Evolutionary conservation across 2,113 vertebrate species (phyloP).

Genomic region (Colistium nudipinnis): DNA sequence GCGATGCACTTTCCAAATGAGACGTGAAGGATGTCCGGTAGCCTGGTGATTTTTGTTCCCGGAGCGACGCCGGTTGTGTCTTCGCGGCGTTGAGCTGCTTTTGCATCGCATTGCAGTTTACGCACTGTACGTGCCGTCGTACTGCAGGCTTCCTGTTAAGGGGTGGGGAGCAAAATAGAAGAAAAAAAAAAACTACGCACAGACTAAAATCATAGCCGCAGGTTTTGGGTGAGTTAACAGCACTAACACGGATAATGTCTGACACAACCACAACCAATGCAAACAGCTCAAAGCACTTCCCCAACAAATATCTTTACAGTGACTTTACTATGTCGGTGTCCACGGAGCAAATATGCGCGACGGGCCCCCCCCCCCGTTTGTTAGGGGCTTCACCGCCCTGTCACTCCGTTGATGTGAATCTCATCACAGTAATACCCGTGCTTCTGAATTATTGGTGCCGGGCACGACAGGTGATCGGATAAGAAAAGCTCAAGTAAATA

Average conservation of each 20-base stretch:
- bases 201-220: slow-evolving; percentile 9
- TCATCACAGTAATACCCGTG: slow-evolving; percentile 15
- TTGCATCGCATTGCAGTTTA: slow-evolving; percentile 40
- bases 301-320: slow-evolving; percentile 4
- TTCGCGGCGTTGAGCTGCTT: slow-evolving; percentile 25
- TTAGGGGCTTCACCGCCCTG: not conserved
- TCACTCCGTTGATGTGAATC: slow-evolving; percentile 25
- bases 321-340: slow-evolving; percentile 1
- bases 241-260: slow-evolving; percentile 26
- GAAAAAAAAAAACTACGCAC: not conserved
- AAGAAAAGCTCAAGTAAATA: slow-evolving; percentile 19
- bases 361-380: too few species aligned
- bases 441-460: slow-evolving; percentile 22
- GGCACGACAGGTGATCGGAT: slow-evolving; percentile 15
- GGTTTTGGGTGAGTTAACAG: slow-evolving; percentile 40
- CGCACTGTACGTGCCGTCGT: slow-evolving; percentile 26
- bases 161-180: too few species aligned
- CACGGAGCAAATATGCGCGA: too few species aligned
- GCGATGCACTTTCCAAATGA: slow-evolving; percentile 51
- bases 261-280: slow-evolving; percentile 39
- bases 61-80: slow-evolving; percentile 34
- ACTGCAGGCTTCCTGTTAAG: not conserved
- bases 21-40: slow-evolving; percentile 33
- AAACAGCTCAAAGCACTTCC: slow-evolving; percentile 17
- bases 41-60: slow-evolving; percentile 32